Evolutionary conservation across 2,888 invertebrate species (phyloP).

Genomic region (Spodoptera exigua): DNA sequence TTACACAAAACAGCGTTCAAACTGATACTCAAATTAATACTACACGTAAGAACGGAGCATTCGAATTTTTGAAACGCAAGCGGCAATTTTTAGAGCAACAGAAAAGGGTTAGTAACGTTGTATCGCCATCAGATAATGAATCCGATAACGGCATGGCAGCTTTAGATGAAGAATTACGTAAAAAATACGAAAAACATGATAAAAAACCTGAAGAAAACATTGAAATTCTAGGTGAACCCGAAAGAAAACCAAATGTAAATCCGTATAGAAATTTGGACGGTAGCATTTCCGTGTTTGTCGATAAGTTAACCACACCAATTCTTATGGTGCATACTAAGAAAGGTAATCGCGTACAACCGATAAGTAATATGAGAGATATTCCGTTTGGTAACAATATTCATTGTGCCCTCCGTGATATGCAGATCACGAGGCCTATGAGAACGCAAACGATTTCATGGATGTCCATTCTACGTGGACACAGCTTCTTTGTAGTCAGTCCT

Average conservation of each 20-base stretch:
- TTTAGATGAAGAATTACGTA: slow-evolving; percentile 61
- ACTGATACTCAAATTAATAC: background rate
- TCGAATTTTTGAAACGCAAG: no score
- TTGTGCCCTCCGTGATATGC: slow-evolving; percentile 71
- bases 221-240: slow-evolving; percentile 13
- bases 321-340: slow-evolving; percentile 83
- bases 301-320: slow-evolving; percentile 77
- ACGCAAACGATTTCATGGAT: slow-evolving; percentile 93
- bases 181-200: slow-evolving; percentile 34
- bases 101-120: background rate
- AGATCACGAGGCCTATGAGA: slow-evolving; percentile 79
- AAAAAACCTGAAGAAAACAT: slow-evolving; percentile 11
- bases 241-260: slow-evolving; percentile 69
- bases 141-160: slow-evolving; percentile 60
- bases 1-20: background rate
- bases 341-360: slow-evolving; percentile 72
- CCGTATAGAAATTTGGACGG: slow-evolving; percentile 79
- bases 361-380: slow-evolving; percentile 70
- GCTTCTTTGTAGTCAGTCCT: slow-evolving; percentile 90
- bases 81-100: no score
- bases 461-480: slow-evolving; percentile 90
- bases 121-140: slow-evolving; percentile 49
- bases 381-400: slow-evolving; percentile 75
- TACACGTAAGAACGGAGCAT: background rate
- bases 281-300: slow-evolving; percentile 79